Percentiles rank a stretch among this genome's conserved stretches.
Conservation (phyloP, 2,797 vertebrate species). For the Acanthis flammea region DNA sequence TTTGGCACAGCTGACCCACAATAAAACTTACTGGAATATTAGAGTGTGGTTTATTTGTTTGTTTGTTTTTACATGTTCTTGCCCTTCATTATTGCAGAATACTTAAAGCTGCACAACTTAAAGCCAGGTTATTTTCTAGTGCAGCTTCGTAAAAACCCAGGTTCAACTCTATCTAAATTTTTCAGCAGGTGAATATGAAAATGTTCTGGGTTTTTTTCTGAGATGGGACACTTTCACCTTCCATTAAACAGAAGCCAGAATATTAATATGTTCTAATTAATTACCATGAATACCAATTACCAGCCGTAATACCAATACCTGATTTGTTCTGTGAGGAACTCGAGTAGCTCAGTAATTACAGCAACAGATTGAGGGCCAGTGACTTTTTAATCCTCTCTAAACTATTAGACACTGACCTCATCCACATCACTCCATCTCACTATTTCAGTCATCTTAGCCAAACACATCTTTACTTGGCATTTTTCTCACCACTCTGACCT, state of each 20-base stretch:
- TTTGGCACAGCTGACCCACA: background rate
- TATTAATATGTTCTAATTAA: background rate
- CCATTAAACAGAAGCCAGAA: background rate
- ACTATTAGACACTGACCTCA: conserved; percentile 37
- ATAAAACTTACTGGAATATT: background rate
- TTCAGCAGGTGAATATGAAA: background rate
- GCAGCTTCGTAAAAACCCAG: background rate
- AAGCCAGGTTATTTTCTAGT: background rate
- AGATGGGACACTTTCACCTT: background rate
- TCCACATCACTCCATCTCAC: background rate
- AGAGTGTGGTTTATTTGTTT: background rate
- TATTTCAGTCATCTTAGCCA: background rate
- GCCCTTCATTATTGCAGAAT: background rate
- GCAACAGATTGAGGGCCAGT: conserved; percentile 6
- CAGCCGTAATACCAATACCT: background rate
- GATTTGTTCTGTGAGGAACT: background rate
- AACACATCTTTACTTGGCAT: background rate
- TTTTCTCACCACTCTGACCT: background rate
- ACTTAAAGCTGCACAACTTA: background rate
- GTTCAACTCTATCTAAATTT: background rate
- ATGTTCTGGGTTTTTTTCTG: background rate
- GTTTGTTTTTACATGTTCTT: background rate
- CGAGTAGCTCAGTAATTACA: background rate
- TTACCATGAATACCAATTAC: background rate
- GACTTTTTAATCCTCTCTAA: conserved; percentile 39